These are phyloP conservation scores for Aplodontia rufa DNA, from an alignment of 2,113 vertebrate genomes.

Conservation along the genomic window DNA sequence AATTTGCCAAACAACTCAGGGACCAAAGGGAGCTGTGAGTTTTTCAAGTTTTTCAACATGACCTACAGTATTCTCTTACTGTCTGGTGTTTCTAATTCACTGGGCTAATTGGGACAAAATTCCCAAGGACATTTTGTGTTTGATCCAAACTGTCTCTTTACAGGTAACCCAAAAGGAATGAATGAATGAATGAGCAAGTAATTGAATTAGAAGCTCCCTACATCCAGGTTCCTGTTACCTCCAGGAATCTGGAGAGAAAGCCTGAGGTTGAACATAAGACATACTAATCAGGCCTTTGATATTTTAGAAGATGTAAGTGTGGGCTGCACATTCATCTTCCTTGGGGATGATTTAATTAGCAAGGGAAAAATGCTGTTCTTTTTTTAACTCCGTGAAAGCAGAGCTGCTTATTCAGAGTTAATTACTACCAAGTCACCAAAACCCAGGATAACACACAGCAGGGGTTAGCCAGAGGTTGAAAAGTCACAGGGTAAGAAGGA, in stretches of 20 bases:
- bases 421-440: conserved; percentile 68
- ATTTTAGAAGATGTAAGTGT: conserved; percentile 83
- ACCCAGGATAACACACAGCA: conserved; percentile 52
- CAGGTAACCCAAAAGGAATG: background rate
- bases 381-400: conserved; percentile 60
- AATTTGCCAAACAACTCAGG: conserved; percentile 84
- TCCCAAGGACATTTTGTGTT: conserved; percentile 41
- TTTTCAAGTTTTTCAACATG: conserved; percentile 79
- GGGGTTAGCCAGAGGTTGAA: conserved; percentile 63
- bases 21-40: conserved; percentile 70
- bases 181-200: background rate
- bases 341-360: conserved; percentile 70
- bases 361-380: conserved; percentile 32
- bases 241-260: conserved; percentile 73
- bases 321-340: conserved; percentile 72
- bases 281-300: conserved; percentile 82
- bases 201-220: conserved; percentile 50
- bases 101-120: background rate
- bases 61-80: conserved; percentile 63
- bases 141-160: conserved; percentile 21
- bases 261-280: conserved; percentile 78
- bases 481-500: conserved; percentile 33
- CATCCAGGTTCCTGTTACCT: conserved; percentile 68
- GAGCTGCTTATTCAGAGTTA: conserved; percentile 66
- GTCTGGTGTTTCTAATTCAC: conserved; percentile 53